phyloP scores from a whole-genome alignment of 2,797 vertebrate species.

The Onychomys torridus region DNA sequence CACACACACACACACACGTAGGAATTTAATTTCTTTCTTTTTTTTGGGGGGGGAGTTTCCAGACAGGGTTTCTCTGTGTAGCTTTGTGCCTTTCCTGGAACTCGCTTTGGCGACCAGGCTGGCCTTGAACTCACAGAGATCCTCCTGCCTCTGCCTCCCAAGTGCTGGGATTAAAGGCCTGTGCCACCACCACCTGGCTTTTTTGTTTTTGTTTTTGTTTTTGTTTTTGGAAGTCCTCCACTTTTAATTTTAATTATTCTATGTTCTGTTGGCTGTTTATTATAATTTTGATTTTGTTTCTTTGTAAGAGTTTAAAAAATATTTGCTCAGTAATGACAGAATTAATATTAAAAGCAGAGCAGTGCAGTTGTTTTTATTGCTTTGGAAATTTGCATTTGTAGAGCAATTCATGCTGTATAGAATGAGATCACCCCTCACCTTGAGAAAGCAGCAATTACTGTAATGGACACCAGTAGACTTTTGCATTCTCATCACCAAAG shows the following conservation, averaged over 20 bases:
- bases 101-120: too few relatives aligned
- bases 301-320: conserved; percentile 10
- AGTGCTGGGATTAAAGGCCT: too few relatives aligned
- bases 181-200: too few relatives aligned
- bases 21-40: neutral
- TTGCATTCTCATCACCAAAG: conserved; percentile 62
- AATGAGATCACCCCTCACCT: conserved; percentile 72
- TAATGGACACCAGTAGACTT: conserved; percentile 63
- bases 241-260: conserved; percentile 16
- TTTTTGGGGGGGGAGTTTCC: too few relatives aligned
- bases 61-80: too few relatives aligned
- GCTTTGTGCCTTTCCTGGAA: too few relatives aligned
- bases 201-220: too few relatives aligned
- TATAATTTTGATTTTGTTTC: conserved; percentile 43
- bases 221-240: too few relatives aligned
- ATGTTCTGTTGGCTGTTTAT: neutral
- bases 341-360: conserved; percentile 31
- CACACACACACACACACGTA: neutral
- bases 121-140: too few relatives aligned
- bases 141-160: too few relatives aligned
- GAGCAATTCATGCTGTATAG: conserved; percentile 53
- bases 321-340: conserved; percentile 57
- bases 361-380: conserved; percentile 57
- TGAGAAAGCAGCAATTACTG: conserved; percentile 72
- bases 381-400: conserved; percentile 65